Base-by-base conservation (phyloP, 1,140 invertebrate genomes). In the Drosophila ercepeae region DNA sequence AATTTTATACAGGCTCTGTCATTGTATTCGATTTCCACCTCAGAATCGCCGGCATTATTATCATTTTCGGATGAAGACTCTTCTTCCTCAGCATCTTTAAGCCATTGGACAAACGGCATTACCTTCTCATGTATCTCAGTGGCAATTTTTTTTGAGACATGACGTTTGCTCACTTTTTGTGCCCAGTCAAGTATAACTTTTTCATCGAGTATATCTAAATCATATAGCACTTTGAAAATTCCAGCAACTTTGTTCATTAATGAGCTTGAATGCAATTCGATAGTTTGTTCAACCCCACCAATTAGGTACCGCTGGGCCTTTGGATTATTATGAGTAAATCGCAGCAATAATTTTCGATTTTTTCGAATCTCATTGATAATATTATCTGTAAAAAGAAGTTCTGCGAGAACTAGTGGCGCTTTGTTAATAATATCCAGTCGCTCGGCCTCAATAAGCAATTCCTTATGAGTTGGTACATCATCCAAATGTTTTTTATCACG, bases 31-130 rank as follows among this genome's bases (percentile, higher is more conserved):
- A 97, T 96, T 91, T 95, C 94, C 18, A 95, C 92, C 79, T 95
- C 94, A 76, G 96, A 95, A 63, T 95, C 94, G 94, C 16, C 11
- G 11, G 19, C 95, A 39, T 95, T 94, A 54, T 94, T 94, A 48
- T 95, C 95, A 16, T 95, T 94, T 4, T 93, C 94, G 19, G 95
- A 94, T 11, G 94, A 94, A 25, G 94, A 94, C 51, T 96, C 95
- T 91, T 99, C 97, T 91, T 98, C 98, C 82, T 99, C 98, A 54
- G 99, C 98, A 92, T 99, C 97, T 91, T 97, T 95, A 41, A 99
- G 94, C 99, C 99, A 99, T 77, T 96, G 97, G 7, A 99, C 94
- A 92, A 99, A 99, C 34, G 97, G 97, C 83, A 96, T 94, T 44
- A 97, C 98, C 84, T 97, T 96, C 36, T 95, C 94, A 73, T 98